Evolutionary conservation across 2,113 vertebrate genomes (phyloP).

Genomic region (Osmerus eperlanus): DNA sequence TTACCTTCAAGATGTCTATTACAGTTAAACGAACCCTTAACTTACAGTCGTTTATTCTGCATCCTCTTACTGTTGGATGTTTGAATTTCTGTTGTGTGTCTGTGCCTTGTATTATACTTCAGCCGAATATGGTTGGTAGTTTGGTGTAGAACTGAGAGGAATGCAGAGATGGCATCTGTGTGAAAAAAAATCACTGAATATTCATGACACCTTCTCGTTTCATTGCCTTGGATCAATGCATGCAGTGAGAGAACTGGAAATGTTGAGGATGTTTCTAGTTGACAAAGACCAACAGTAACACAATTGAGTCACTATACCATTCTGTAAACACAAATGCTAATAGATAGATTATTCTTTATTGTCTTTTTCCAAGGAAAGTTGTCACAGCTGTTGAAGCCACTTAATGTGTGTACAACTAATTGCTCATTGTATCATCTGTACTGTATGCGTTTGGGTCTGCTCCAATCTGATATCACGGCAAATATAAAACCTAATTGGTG

Average conservation of each 20-base stretch:
- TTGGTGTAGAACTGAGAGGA: slow-evolving; percentile 46
- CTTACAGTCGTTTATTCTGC: too few relatives aligned
- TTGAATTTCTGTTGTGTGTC: neutral
- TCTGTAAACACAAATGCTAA: too few relatives aligned
- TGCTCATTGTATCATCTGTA: neutral
- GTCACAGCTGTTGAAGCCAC: neutral
- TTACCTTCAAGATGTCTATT: too few relatives aligned
- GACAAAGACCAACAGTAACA: slow-evolving; percentile 53
- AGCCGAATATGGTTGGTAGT: slow-evolving; percentile 29
- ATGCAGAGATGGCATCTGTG: slow-evolving; percentile 70
- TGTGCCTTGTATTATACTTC: neutral
- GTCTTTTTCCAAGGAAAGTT: neutral
- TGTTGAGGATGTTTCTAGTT: slow-evolving; percentile 63
- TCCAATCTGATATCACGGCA: neutral
- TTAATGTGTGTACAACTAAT: neutral
- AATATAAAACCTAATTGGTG: neutral
- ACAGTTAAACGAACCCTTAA: too few relatives aligned
- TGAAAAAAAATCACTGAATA: slow-evolving; percentile 70
- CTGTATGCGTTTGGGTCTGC: neutral
- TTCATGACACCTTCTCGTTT: slow-evolving; percentile 67
- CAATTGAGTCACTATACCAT: too few relatives aligned
- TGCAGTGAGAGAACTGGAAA: slow-evolving; percentile 60
- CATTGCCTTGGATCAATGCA: slow-evolving; percentile 72
- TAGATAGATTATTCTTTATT: too few relatives aligned
- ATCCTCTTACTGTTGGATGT: too few relatives aligned